These are phyloP conservation scores for Orchesella cincta DNA, from an alignment of 1,140 invertebrate genomes.

Conservation along the genomic window DNA sequence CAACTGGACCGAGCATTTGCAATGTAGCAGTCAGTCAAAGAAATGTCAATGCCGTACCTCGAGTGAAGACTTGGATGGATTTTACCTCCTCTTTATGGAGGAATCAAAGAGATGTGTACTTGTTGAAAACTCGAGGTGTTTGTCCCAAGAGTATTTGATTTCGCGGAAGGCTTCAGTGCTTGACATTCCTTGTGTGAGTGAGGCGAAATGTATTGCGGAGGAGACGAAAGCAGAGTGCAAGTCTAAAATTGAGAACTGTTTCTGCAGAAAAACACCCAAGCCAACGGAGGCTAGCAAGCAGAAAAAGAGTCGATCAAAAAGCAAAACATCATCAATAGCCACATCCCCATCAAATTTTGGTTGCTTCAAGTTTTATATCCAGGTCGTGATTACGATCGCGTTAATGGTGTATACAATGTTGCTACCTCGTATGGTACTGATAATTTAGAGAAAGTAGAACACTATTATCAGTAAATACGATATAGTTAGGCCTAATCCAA, in stretches of 20 bases:
- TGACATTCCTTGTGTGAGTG: not conserved
- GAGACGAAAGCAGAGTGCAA: constrained; percentile 17
- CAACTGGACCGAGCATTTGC: not conserved
- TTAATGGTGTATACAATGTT: not conserved
- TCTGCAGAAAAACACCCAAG: not conserved
- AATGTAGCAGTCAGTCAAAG: not conserved
- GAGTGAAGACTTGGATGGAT: not conserved
- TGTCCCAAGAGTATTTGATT: constrained; percentile 2
- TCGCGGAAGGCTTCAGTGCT: not conserved
- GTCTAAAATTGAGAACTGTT: constrained; percentile 21
- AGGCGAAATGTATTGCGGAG: not conserved
- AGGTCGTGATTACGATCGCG: not conserved
- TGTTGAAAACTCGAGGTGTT: constrained; percentile 1
- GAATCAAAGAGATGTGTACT: constrained; percentile 1
- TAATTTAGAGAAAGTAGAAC: not conserved
- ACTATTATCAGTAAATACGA: not conserved
- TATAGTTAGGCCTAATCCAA: no score
- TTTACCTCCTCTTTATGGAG: constrained; percentile 2
- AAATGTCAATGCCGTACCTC: not conserved
- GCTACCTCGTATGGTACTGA: not conserved
- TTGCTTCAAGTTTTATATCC: not conserved
- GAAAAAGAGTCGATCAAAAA: not conserved
- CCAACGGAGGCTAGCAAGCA: not conserved
- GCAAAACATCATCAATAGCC: not conserved
- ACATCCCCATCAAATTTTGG: not conserved